Base-by-base conservation (phyloP, 2,113 vertebrate species). In the Tor tambroides region DNA sequence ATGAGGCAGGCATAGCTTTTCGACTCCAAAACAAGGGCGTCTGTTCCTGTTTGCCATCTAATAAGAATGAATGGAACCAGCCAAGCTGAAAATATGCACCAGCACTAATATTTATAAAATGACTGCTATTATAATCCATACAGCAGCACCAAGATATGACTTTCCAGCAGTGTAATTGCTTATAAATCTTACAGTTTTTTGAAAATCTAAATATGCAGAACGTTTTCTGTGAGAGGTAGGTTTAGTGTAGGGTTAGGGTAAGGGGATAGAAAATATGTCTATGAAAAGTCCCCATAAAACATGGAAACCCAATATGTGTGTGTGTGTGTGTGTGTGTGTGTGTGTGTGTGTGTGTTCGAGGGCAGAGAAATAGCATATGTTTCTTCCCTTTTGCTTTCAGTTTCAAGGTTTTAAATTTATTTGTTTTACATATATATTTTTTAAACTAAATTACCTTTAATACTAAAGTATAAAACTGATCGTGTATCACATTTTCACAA, bases 31-130 rank as follows among this genome's bases (percentile, higher is more conserved):
- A 54, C 63, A 41, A 69, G 19, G 26, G 32, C 43, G 67, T 61
- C 69, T 82, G 90, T 86, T 89, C 90, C 88, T 92, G 87, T 89
- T 92, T 93, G 92, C 90, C 89, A 90, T 87, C 88, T 90, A 94
- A 91, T 92, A 67, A 87, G 49, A 74, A 90, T 84, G 86, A 93
- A 91, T 90, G 30, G 88, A 93, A 85, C 89, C 90, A 85, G 84
- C 93, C 87, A 69, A 83, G 89, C 91, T 91, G 91, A 93, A 93
- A 93, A 92, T 92, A 85, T 89, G 86, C 89, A 89, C 89, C 89
- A 88, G 88, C 86, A 88, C 91, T 90, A 93, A 93, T 93, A 93
- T 92, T 93, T 91, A 91, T 43, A 69, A 90, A 92, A 93, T 89
- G 84, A 51, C 74, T 91, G 89, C 83, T 87, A 92, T 91, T 83